These are phyloP conservation scores for Opisthocomus hoazin DNA, from an alignment of 2,113 vertebrate genomes.

Conservation along the genomic window DNA sequence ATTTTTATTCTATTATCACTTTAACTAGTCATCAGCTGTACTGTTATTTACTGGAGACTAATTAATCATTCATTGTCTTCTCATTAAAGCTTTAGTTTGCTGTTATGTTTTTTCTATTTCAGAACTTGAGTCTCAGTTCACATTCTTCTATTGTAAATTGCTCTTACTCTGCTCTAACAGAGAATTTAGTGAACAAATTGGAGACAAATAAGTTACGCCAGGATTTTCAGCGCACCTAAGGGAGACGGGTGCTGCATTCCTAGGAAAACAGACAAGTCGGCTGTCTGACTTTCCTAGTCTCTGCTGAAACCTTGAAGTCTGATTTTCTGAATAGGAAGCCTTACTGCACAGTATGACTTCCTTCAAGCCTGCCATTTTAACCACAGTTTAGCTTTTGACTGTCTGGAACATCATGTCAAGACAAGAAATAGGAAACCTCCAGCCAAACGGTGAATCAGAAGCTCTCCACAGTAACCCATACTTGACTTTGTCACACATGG, in stretches of 20 bases:
- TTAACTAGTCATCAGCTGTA: not conserved
- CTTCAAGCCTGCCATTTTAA: not conserved
- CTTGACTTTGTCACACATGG: not conserved
- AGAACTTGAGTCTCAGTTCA: not conserved
- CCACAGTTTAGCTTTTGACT: not conserved
- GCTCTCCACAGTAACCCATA: not conserved
- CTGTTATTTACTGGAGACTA: not conserved
- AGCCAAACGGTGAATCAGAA: not conserved
- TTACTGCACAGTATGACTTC: not conserved
- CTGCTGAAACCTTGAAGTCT: not conserved
- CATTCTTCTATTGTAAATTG: not conserved
- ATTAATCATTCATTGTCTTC: constrained; percentile 5
- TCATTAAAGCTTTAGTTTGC: not conserved
- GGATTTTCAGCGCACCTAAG: not conserved
- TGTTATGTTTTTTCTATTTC: not conserved
- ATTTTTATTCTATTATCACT: not conserved
- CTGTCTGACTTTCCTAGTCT: not conserved
- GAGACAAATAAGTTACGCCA: not conserved
- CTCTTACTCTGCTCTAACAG: not conserved
- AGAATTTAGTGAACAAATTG: not conserved
- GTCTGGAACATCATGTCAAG: not conserved
- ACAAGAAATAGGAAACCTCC: not conserved
- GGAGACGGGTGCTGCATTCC: not conserved
- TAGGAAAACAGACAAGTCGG: not conserved
- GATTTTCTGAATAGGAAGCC: not conserved